Evolutionary conservation across 1,140 invertebrate species (phyloP).

Genomic region (Scaptodrosophila lebanonensis): DNA sequence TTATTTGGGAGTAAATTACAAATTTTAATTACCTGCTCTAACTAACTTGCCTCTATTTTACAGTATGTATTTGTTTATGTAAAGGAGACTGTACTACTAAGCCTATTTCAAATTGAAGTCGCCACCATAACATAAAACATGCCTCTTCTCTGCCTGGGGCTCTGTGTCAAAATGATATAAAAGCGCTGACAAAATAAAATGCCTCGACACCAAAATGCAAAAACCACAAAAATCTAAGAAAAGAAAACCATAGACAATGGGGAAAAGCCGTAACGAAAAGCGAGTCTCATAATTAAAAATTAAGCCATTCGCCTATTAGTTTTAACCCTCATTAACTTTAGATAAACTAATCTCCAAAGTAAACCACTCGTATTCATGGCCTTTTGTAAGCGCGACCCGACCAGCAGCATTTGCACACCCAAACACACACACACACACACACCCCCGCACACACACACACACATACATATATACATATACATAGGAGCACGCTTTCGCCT

Average conservation of each 20-base stretch:
- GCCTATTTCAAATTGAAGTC: too few relatives aligned
- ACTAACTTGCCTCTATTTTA: too few relatives aligned
- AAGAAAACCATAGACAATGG: constrained; percentile 13
- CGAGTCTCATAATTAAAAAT: constrained; percentile 74
- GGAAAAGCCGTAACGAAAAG: constrained; percentile 38
- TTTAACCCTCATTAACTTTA: constrained; percentile 76
- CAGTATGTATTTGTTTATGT: too few relatives aligned
- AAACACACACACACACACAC: not conserved
- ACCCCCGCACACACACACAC: not conserved
- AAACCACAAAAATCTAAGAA: constrained; percentile 34
- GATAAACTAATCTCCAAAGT: constrained; percentile 75
- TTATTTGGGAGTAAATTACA: too few relatives aligned
- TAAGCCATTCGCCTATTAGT: constrained; percentile 75
- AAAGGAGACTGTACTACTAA: too few relatives aligned
- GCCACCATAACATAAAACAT: too few relatives aligned
- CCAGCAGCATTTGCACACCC: constrained; percentile 29
- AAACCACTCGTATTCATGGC: constrained; percentile 67
- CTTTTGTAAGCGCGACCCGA: constrained; percentile 49
- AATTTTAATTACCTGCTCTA: too few relatives aligned
- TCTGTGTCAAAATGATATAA: constrained; percentile 38
- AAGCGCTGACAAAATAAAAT: constrained; percentile 45
- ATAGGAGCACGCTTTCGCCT: too few relatives aligned
- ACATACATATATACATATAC: not conserved
- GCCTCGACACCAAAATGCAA: constrained; percentile 43
- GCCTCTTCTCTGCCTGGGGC: constrained; percentile 39